Base-by-base conservation (phyloP, 2,797 vertebrate species). In the Acipenser transmontanus region DNA sequence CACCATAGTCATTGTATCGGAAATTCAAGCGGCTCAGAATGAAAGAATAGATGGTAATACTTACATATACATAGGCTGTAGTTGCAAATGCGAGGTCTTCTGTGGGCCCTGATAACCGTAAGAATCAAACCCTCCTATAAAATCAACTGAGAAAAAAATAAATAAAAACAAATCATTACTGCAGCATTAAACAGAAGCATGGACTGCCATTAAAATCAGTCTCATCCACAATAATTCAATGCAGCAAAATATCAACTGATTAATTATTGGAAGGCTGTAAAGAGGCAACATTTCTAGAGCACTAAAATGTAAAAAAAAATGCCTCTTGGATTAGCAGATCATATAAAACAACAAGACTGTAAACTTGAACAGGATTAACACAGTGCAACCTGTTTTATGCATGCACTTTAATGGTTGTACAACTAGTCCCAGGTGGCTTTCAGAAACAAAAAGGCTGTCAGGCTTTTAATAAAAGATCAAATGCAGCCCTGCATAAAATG, bases 31-130 rank as follows among this genome's bases (percentile, higher is more conserved):
- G 34, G 34, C 34, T 34, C 34, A 34, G 34, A 34, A 34, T 34
- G 34, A 34, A 34, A 34, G 34, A 34, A 34, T 34, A 34, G 34
- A 50, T 11, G 51, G 50, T 13, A 66, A n/a, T 82, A 89, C 93
- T 93, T 82, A 99, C 97, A 99, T 98, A 87, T 98, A 98, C 97
- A 99, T 98, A 69, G 97, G 97, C 80, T 99, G 96, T 76, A 99
- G 91, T 75, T 99, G 97, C 84, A 99, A 93, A 87, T 98, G 96
- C 73, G 96, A 99, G 68, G 96, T 98, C 91, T 99, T 99, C 90
- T 99, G 97, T 78, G 96, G 95, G 49, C 96, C 97, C 85, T 99
- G 97, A 84, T 99, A 99, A 73, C 97, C 96, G 0, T 99, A 99
- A 20, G 97, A 99, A 82, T 98, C 97, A 71, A 99, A 99, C 77